Evolutionary conservation across 1,140 invertebrate genomes (phyloP).

Genomic region (Goniozus legneri): DNA sequence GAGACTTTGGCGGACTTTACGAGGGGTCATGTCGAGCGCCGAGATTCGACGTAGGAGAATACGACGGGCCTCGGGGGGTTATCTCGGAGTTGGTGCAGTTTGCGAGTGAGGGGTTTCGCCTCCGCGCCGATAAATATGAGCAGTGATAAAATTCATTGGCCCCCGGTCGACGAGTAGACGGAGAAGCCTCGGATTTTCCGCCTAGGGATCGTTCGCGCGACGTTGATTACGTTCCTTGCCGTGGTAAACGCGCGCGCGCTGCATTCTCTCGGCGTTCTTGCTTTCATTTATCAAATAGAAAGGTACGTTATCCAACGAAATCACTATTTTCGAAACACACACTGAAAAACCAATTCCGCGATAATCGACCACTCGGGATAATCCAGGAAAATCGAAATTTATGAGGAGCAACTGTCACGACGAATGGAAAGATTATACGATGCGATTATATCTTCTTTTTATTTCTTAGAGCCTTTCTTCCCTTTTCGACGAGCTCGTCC

Average conservation of each 20-base stretch:
- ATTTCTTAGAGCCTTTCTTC: slow-evolving; percentile 8
- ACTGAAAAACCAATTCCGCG: too few species aligned
- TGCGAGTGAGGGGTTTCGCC: slow-evolving; percentile 1
- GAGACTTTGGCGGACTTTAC: slow-evolving; percentile 19
- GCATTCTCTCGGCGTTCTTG: too few species aligned
- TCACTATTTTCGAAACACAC: too few species aligned
- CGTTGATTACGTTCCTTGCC: slow-evolving; percentile 10
- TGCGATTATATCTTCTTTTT: too few species aligned
- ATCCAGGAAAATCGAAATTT: too few species aligned
- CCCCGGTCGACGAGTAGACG: not conserved
- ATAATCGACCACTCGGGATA: too few species aligned
- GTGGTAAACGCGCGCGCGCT: too few species aligned
- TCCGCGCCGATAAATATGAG: slow-evolving; percentile 23
- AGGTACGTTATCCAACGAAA: too few species aligned
- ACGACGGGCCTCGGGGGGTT: slow-evolving; percentile 12
- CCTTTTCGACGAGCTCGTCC: not conserved
- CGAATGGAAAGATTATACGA: too few species aligned
- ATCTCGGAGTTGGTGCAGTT: slow-evolving; percentile 16
- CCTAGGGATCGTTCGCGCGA: not conserved
- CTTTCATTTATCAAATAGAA: too few species aligned
- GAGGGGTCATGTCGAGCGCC: slow-evolving; percentile 9
- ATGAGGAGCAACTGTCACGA: too few species aligned
- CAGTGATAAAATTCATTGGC: slow-evolving; percentile 35
- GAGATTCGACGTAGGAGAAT: slow-evolving; percentile 23
- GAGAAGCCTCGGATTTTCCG: not conserved